Evolutionary conservation across 2,888 invertebrate species (phyloP).

Genomic region (Erpobdella octoculata): DNA sequence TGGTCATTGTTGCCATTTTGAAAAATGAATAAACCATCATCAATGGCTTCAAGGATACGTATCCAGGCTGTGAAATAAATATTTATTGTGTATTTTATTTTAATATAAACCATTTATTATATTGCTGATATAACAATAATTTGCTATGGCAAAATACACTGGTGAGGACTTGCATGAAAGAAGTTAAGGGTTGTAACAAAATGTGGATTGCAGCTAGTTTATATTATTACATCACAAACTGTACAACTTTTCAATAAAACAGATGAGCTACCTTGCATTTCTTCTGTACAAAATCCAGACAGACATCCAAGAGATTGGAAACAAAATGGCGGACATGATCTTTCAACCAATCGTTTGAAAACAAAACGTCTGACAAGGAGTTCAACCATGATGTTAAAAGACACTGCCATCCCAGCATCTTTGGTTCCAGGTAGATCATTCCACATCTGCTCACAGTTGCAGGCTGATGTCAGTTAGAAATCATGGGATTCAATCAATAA

Average conservation of each 20-base stretch:
- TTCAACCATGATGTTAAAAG: slow-evolving; percentile 74
- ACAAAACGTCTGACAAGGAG: slow-evolving; percentile 53
- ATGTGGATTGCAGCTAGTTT: too few relatives aligned
- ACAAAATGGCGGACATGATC: background rate
- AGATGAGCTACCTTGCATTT: slow-evolving; percentile 61
- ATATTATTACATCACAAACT: too few relatives aligned
- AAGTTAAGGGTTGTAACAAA: too few relatives aligned
- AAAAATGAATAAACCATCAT: slow-evolving; percentile 60
- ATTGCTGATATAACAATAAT: too few relatives aligned
- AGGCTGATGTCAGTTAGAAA: slow-evolving; percentile 54
- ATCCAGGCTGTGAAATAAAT: slow-evolving; percentile 42
- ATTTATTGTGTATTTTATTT: too few relatives aligned
- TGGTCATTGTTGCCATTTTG: slow-evolving; percentile 67
- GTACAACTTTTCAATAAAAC: too few relatives aligned
- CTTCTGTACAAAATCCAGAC: slow-evolving; percentile 65
- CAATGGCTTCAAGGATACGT: slow-evolving; percentile 58
- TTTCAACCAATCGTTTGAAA: background rate
- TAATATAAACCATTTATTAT: too few relatives aligned
- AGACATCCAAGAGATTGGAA: slow-evolving; percentile 67
- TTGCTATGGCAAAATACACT: too few relatives aligned
- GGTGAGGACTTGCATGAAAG: too few relatives aligned
- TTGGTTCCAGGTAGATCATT: slow-evolving; percentile 87
- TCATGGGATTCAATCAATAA: too few relatives aligned
- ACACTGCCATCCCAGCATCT: slow-evolving; percentile 71
- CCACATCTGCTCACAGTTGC: slow-evolving; percentile 86